Evolutionary conservation across 2,113 vertebrate genomes (phyloP).

Genomic region (Eurypyga helias): DNA sequence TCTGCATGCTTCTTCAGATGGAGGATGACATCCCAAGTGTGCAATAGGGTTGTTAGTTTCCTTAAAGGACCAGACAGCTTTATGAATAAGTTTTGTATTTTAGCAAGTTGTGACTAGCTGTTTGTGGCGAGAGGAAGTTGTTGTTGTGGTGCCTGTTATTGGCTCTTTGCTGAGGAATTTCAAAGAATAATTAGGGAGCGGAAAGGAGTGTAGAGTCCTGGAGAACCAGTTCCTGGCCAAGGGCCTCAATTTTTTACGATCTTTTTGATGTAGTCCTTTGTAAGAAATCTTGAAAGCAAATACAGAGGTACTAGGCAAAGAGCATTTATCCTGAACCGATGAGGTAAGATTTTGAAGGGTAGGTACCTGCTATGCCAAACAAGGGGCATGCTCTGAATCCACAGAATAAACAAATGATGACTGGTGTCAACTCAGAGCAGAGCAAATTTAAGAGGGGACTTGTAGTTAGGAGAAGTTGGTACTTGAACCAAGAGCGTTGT

Average conservation of each 20-base stretch:
- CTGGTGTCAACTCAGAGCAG: neutral
- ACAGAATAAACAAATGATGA: neutral
- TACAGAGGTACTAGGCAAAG: neutral
- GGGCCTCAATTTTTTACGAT: neutral
- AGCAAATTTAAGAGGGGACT: neutral
- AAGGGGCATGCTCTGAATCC: neutral
- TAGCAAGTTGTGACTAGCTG: neutral
- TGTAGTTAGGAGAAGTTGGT: neutral
- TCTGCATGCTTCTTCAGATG: neutral
- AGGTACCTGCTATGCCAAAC: neutral
- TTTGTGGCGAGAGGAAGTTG: neutral
- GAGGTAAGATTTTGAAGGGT: conserved; percentile 2
- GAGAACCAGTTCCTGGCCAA: neutral
- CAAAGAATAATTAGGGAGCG: neutral
- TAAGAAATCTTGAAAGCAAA: neutral
- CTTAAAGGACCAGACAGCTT: neutral
- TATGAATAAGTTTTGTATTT: neutral
- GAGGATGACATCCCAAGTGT: neutral
- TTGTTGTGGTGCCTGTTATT: neutral
- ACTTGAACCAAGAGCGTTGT: neutral
- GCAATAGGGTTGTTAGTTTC: neutral
- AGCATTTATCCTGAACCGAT: neutral
- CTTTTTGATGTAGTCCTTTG: neutral
- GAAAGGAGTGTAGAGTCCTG: neutral
- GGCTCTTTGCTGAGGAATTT: neutral